Evolutionary conservation across 2,113 vertebrate genomes (phyloP).

Genomic region (Cyanoramphus novaezelandiae): DNA sequence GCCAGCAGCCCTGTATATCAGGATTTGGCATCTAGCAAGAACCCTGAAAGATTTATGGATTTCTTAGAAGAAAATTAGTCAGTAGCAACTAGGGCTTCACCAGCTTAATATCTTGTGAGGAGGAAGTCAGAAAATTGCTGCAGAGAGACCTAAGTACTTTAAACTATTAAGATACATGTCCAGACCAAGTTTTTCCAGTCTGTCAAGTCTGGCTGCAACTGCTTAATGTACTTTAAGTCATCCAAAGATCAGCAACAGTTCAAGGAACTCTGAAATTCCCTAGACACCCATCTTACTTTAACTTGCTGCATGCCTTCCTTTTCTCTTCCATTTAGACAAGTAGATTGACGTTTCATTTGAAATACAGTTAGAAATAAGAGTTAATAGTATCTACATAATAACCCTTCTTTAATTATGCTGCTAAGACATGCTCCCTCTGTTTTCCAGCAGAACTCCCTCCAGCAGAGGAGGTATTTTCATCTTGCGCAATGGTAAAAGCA

Average conservation of each 20-base stretch:
- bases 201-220: not conserved
- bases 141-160: slow-evolving; percentile 26
- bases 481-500: not conserved
- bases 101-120: not conserved
- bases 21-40: slow-evolving; percentile 7
- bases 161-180: slow-evolving; percentile 19
- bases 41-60: slow-evolving; percentile 32
- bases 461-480: not conserved
- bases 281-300: not conserved
- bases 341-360: not conserved
- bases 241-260: not conserved
- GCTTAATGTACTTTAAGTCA: slow-evolving; percentile 12
- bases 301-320: not conserved
- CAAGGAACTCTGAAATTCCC: not conserved
- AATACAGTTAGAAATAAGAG: not conserved
- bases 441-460: not conserved
- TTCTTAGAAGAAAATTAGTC: slow-evolving; percentile 43
- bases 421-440: not conserved
- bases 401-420: not conserved
- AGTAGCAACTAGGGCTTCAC: not conserved
- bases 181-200: slow-evolving; percentile 20
- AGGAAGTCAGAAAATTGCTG: slow-evolving; percentile 10
- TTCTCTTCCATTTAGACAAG: not conserved
- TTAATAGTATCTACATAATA: not conserved
- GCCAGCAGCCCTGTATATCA: not conserved